Base-by-base conservation (phyloP, 2,797 vertebrate species). In the Sebastes oblongus region DNA sequence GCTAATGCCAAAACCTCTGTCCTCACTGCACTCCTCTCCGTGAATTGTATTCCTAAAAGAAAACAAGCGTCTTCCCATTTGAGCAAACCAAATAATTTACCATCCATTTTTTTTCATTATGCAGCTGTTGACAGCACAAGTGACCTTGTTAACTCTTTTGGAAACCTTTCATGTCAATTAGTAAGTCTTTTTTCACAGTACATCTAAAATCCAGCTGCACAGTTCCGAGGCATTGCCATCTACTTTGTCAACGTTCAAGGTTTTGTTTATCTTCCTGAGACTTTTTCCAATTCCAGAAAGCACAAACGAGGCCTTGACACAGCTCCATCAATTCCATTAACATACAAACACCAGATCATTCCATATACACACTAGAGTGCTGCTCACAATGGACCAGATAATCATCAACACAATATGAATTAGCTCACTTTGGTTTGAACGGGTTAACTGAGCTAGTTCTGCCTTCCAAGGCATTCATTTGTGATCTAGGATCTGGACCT, bases 301-400 rank as follows among this genome's bases (percentile, higher is more conserved):
- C 58, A 59, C 39, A 66, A 56, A 82, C 72, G 50, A 60, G 62
- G 39, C 75, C 66, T 88, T 87, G 86, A 90, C 60, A 34, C 70
- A 20, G 77, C 64, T 88, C 89, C 86, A 89, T 82, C 83, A 61
- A 11, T 64, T 24, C 72, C 82, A 88, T 91, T 88, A 90, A 64
- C 79, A 78, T 27, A 25, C 73, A 80, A 55, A 81, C 52, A 30
- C 78, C 25, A 69, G 16, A 67, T 71, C 46, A 50, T 55, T 62
- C 36, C 22, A 29, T 30, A 36, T 8, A 62, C n/a, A 42, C 29
- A 59, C 25, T 2, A 52, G 59, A 77, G 30, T 24, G 67, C 24
- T 16, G 30, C 3, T 22, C 14, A 64, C 56, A 81, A 72, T 56
- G 46, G 46, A 10, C 20, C 1, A 11, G 27, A 65, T 58, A 68